Evolutionary conservation across 2,797 vertebrate genomes (phyloP), one percentile per base, ranked within the genome.

Genomic region (Anguilla anguilla): DNA sequence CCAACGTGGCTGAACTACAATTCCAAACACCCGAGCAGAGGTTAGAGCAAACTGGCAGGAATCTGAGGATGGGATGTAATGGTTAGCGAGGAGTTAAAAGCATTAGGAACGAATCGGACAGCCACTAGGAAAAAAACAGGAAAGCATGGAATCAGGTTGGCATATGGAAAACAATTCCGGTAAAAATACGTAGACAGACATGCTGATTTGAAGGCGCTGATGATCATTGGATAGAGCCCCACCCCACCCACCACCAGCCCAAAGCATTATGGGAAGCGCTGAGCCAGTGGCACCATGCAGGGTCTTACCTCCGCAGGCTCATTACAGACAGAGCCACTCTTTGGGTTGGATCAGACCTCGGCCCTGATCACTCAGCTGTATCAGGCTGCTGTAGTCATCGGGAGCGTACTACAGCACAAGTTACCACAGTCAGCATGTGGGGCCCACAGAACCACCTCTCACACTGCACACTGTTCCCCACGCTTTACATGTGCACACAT

Each of bases 281-380:
- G 69, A 86, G 22, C 89, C 85, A 77, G 86, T 43, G 84, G 79
- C 85, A 72, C 87, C 87, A 88, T 89, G 90, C 82, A 74, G 46
- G 88, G 82, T 95, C 97, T 98, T 98, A 98, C 97, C 97, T 98
- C 96, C 93, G 90, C 89, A 91, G 77, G 93, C 86, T 91, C 92
- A 93, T 96, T 99, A 99, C 93, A 99, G 97, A 97, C 98, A 99
- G 95, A 99, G 97, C 98, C 98, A 99, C 95, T 99, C 98, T 97
- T 99, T 99, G 95, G 98, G 97, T 96, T 99, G 98, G 96, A 98
- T 97, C 96, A 99, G 96, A 96, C 97, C 97, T 94, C 98, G 96
- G 95, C 97, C 95, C 94, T 98, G 97, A 94, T 99, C 98, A 93
- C 93, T 97, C 96, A 98, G 96, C 96, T 97, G 97, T 96, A 99